These are phyloP conservation scores for Carabus problematicus DNA, from an alignment of 2,888 invertebrate genomes.

Conservation along the genomic window DNA sequence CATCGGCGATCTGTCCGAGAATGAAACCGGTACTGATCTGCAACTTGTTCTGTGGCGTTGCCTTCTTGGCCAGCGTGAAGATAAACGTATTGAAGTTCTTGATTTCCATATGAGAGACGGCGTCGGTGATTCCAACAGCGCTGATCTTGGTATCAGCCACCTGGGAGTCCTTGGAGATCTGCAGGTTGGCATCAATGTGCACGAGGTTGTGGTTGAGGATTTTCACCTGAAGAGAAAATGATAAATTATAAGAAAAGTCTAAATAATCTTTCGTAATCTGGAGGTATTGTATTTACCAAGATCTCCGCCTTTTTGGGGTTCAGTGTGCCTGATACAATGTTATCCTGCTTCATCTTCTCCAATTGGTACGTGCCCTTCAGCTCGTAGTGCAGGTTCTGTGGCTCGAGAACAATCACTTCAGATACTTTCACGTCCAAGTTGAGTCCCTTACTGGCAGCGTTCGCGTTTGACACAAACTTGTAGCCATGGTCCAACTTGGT, in stretches of 20 bases:
- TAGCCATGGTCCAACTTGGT: slow-evolving; percentile 61
- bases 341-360: slow-evolving; percentile 50
- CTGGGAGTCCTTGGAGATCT: slow-evolving; percentile 62
- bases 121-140: slow-evolving; percentile 63
- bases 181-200: slow-evolving; percentile 61
- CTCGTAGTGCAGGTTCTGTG: slow-evolving; percentile 45
- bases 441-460: slow-evolving; percentile 48
- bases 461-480: slow-evolving; percentile 12
- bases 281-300: too few species aligned
- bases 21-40: slow-evolving; percentile 65
- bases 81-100: slow-evolving; percentile 68
- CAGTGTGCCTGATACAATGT: slow-evolving; percentile 45
- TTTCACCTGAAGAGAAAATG: too few species aligned
- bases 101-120: slow-evolving; percentile 60
- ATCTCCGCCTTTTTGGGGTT: slow-evolving; percentile 50
- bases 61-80: slow-evolving; percentile 62
- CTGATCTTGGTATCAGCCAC: slow-evolving; percentile 62
- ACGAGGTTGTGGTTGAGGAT: slow-evolving; percentile 63
- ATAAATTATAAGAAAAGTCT: too few species aligned
- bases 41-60: slow-evolving; percentile 62
- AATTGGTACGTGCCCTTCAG: slow-evolving; percentile 40
- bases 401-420: slow-evolving; percentile 46
- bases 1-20: slow-evolving; percentile 68
- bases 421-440: slow-evolving; percentile 50
- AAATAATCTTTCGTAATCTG: too few species aligned